These are phyloP conservation scores for Penaeus chinensis DNA, from an alignment of 1,140 invertebrate genomes.

Conservation along the genomic window DNA sequence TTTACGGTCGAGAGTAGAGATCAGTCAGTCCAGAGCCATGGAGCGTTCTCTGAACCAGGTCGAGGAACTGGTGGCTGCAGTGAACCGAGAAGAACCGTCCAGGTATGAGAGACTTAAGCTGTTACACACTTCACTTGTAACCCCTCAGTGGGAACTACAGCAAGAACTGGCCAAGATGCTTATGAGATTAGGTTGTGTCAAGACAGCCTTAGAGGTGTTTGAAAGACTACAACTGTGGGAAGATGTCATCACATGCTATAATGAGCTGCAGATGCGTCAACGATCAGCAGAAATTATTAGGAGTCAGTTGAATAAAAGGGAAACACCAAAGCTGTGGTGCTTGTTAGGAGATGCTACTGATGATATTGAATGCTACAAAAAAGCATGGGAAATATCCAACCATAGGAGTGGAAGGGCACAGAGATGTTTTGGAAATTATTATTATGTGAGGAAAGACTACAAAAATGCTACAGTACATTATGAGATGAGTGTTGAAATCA, in stretches of 20 bases:
- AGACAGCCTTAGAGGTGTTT: slow-evolving; percentile 88
- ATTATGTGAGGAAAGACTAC: slow-evolving; percentile 81
- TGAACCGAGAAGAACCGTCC: slow-evolving; percentile 69
- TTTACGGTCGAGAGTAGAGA: slow-evolving; percentile 81
- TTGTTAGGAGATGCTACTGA: slow-evolving; percentile 86
- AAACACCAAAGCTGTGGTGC: slow-evolving; percentile 89
- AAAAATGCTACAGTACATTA: slow-evolving; percentile 82
- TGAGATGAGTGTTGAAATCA: slow-evolving; percentile 83
- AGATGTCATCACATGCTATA: slow-evolving; percentile 91
- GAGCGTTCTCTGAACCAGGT: slow-evolving; percentile 89
- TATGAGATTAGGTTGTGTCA: slow-evolving; percentile 82
- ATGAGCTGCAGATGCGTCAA: slow-evolving; percentile 82
- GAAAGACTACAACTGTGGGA: slow-evolving; percentile 88
- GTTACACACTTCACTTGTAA: slow-evolving; percentile 71
- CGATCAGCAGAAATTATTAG: slow-evolving; percentile 88
- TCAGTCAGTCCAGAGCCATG: slow-evolving; percentile 75
- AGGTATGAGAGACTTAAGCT: slow-evolving; percentile 70
- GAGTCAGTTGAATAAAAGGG: slow-evolving; percentile 82
- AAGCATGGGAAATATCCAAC: slow-evolving; percentile 90
- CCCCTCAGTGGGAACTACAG: slow-evolving; percentile 77
- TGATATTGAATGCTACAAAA: slow-evolving; percentile 80
- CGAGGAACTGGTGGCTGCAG: slow-evolving; percentile 78
- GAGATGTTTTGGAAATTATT: slow-evolving; percentile 83
- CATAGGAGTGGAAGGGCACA: slow-evolving; percentile 83
- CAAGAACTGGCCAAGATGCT: slow-evolving; percentile 83